These are phyloP conservation scores for Pelobates fuscus DNA, from an alignment of 2,113 vertebrate species.

Conservation along the genomic window DNA sequence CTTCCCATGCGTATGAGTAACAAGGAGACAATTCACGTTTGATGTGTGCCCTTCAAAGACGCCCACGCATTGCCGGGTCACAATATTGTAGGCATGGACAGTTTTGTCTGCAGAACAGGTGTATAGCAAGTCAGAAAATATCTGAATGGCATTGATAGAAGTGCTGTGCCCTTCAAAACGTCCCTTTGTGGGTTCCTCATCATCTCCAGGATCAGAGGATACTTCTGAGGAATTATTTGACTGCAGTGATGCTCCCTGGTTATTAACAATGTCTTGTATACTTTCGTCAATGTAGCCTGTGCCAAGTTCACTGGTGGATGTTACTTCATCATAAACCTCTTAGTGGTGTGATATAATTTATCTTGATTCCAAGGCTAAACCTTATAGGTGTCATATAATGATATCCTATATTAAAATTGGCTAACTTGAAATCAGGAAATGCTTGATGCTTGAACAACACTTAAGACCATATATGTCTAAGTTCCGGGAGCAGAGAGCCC, in stretches of 20 bases:
- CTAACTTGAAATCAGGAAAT: no score
- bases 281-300: no score
- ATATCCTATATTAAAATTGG: no score
- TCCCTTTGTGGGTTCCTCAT: no score
- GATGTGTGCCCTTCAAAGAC: no score
- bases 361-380: no score
- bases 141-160: conserved; percentile 90
- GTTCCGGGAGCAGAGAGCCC: no score
- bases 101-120: no score
- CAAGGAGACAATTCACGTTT: conserved; percentile 91
- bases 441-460: no score
- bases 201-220: conserved; percentile 83
- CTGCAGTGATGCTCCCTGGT: conserved; percentile 68
- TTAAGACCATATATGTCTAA: no score
- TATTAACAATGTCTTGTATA: conserved; percentile 63
- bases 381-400: no score
- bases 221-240: conserved; percentile 77
- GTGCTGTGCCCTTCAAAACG: conserved; percentile 87
- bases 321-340: conserved; percentile 82
- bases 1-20: conserved; percentile 76
- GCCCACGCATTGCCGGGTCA: conserved; percentile 82
- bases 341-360: no score
- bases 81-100: conserved; percentile 87
- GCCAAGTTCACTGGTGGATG: conserved; percentile 92
- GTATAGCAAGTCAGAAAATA: conserved; percentile 87